These are phyloP conservation scores for Diaperis boleti DNA, from an alignment of 2,888 invertebrate species.

Conservation along the genomic window DNA sequence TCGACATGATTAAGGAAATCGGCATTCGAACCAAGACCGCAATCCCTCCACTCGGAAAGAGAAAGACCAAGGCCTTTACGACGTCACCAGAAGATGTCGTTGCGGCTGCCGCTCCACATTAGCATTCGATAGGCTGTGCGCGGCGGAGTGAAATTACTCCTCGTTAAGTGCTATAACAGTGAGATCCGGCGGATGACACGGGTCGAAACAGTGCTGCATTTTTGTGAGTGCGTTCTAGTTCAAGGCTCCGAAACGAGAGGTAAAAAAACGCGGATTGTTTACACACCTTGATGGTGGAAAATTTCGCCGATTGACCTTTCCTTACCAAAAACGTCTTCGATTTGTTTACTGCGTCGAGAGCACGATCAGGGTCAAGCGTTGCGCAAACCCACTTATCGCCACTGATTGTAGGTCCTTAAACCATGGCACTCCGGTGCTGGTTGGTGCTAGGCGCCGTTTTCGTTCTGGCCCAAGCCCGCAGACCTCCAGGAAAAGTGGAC, in stretches of 20 bases:
- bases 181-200: slow-evolving; percentile 35
- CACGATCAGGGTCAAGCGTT: slow-evolving; percentile 15
- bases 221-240: slow-evolving; percentile 7
- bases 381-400: slow-evolving; percentile 7
- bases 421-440: slow-evolving; percentile 7
- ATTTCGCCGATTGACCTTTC: neutral
- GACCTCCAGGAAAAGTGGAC: slow-evolving; percentile 27
- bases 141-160: slow-evolving; percentile 34
- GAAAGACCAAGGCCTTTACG: slow-evolving; percentile 26
- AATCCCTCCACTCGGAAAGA: slow-evolving; percentile 10
- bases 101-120: slow-evolving; percentile 18
- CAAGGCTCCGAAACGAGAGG: too few relatives aligned
- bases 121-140: slow-evolving; percentile 12
- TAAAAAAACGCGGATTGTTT: too few relatives aligned
- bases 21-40: neutral
- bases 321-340: too few relatives aligned
- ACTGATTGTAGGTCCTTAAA: slow-evolving; percentile 1
- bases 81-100: slow-evolving; percentile 32
- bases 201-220: slow-evolving; percentile 18
- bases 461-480: slow-evolving; percentile 11
- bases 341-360: slow-evolving; percentile 3
- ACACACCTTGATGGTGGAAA: too few relatives aligned
- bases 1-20: neutral
- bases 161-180: slow-evolving; percentile 28
- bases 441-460: slow-evolving; percentile 9